Base-by-base conservation (phyloP, 53 echinoderm and acorn worm species). In the Zoroaster sp. region DNA sequence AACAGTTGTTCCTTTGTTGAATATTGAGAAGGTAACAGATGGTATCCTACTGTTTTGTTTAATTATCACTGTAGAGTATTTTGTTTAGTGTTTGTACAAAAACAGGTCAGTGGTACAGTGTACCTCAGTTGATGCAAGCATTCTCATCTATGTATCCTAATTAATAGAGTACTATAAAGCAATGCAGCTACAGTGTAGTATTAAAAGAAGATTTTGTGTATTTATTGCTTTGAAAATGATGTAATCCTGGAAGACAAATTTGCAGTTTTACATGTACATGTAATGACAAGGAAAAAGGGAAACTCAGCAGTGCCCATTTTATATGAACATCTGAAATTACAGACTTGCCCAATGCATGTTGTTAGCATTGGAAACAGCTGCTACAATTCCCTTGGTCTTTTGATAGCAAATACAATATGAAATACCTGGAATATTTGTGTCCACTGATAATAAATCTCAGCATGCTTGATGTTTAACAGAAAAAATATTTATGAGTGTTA, bases 401-500 rank as follows among this genome's bases (percentile, higher is more conserved):
- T 75, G 49, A 44, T n/a, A n/a, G 5, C 73, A 73, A 36, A 13
- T 15, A 38, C 38, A 1, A 44, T 38, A 10, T 54, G 55, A 63
- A 79, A 79, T 79, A 79, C 41, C 63, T 54, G 20, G 79, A 15
- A 79, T 79, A 63, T 35, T 77, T 39, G 25, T 18, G 45, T 31
- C 14, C 79, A 37, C 20, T 79, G 63, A 53, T 78, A 79, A 79
- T 79, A 79, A 79, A 79, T 54, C 70, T 35, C 37, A 6, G 70
- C 32, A 18, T 28, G 63, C 2, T 59, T 59, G 63, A 59, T 59
- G 10, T 59, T n/a, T 21, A 55, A 55, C 55, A n/a, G 8, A 7
- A 10, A 59, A 18, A 35, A 70, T 17, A 70, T 35, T 70, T 36
- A 70, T 35, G 17, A 70, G 70, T 35, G 37, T 9, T 36, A 70